phyloP scores from a whole-genome alignment of 2,113 vertebrate genomes.

The Chaenocephalus aceratus region DNA sequence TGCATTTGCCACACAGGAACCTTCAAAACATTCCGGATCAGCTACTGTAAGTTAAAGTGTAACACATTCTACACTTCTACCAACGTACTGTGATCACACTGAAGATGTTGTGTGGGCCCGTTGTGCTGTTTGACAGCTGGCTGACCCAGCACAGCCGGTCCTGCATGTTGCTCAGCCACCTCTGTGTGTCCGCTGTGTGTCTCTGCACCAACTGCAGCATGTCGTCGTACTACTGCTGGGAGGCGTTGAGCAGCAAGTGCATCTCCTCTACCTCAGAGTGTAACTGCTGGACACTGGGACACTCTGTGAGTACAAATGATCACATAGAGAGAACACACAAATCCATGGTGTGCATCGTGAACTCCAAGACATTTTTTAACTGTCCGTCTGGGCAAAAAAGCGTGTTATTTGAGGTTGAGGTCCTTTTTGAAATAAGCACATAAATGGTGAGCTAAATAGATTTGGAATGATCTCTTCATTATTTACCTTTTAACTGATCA shows the following conservation, averaged over 20 bases:
- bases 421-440: not conserved
- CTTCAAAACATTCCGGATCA: too few relatives aligned
- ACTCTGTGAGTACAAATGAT: constrained; percentile 74
- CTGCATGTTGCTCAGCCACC: constrained; percentile 83
- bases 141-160: constrained; percentile 87
- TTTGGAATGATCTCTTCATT: too few relatives aligned
- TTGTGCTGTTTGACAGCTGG: constrained; percentile 77
- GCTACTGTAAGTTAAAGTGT: not conserved
- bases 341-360: too few relatives aligned
- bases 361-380: not conserved
- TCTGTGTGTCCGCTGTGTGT: constrained; percentile 85
- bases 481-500: constrained; percentile 83
- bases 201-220: constrained; percentile 83
- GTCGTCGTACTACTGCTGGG: constrained; percentile 85
- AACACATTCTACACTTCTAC: not conserved
- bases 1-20: not conserved
- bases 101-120: constrained; percentile 75
- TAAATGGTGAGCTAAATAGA: too few relatives aligned
- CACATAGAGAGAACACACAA: not conserved
- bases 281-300: constrained; percentile 83
- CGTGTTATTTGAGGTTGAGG: not conserved
- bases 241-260: constrained; percentile 85
- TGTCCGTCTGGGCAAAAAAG: not conserved
- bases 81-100: constrained; percentile 81
- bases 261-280: constrained; percentile 85